These are phyloP conservation scores for Limnephilus marmoratus DNA, from an alignment of 2,888 invertebrate genomes.

Conservation along the genomic window DNA sequence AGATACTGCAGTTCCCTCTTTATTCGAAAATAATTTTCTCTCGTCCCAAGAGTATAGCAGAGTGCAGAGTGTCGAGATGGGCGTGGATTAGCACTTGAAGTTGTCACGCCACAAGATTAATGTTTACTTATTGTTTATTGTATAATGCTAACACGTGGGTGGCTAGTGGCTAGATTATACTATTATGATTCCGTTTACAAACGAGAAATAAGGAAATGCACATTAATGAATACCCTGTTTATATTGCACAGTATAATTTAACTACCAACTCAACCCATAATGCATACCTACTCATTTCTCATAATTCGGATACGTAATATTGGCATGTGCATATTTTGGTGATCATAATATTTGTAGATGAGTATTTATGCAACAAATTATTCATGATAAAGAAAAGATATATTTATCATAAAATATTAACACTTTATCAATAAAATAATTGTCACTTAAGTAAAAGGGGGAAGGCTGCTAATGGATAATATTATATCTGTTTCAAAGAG, in stretches of 20 bases:
- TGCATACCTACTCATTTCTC: neutral
- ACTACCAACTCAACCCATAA: neutral
- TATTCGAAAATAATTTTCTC: neutral
- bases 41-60: neutral
- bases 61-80: slow-evolving; percentile 11
- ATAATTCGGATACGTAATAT: neutral
- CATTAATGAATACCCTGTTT: slow-evolving; percentile 22
- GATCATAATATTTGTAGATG: no score
- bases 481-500: no score
- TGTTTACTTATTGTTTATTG: slow-evolving; percentile 53
- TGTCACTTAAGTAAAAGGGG: no score
- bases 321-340: neutral
- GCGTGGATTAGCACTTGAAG: slow-evolving; percentile 55
- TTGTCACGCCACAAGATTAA: slow-evolving; percentile 53
- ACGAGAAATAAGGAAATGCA: slow-evolving; percentile 9
- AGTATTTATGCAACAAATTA: neutral
- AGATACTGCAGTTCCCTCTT: neutral
- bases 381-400: neutral
- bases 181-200: slow-evolving; percentile 7
- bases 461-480: no score
- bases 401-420: no score
- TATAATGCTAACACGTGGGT: neutral
- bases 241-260: neutral
- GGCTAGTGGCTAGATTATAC: neutral
- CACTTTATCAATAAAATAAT: no score